These are phyloP conservation scores for Hypolimnas misippus DNA, from an alignment of 2,888 invertebrate species.

Conservation along the genomic window DNA sequence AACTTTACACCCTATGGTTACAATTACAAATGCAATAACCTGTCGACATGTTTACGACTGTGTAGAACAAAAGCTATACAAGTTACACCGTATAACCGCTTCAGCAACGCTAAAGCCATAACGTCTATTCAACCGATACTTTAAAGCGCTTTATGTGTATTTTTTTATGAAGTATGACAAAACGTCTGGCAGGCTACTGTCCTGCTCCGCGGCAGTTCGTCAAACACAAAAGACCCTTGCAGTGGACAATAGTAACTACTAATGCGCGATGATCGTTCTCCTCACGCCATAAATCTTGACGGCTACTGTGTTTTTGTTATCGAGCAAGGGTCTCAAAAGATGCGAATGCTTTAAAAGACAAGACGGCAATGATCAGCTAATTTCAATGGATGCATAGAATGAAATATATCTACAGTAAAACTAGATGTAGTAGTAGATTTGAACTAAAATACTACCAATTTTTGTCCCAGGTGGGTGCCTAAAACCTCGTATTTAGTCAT, in stretches of 20 bases:
- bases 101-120: conserved; percentile 25
- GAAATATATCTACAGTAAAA: background rate
- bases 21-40: conserved; percentile 57
- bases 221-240: conserved; percentile 68
- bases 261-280: conserved; percentile 79
- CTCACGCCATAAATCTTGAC: conserved; percentile 74
- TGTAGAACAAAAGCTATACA: conserved; percentile 65
- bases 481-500: too few species aligned
- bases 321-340: conserved; percentile 33
- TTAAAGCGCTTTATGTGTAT: conserved; percentile 28
- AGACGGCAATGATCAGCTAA: conserved; percentile 40
- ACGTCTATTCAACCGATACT: conserved; percentile 25
- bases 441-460: too few species aligned
- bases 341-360: conserved; percentile 29
- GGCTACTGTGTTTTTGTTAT: conserved; percentile 48
- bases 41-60: conserved; percentile 79
- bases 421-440: too few species aligned
- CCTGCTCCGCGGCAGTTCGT: conserved; percentile 46
- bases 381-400: conserved; percentile 32
- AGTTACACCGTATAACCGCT: conserved; percentile 39
- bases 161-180: conserved; percentile 27
- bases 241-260: conserved; percentile 74
- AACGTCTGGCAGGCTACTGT: conserved; percentile 55
- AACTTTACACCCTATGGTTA: conserved; percentile 36
- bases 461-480: too few species aligned